A percentile compares a stretch with the other conserved stretches of the same genome.
Conservation (phyloP, 2,888 invertebrate species). For the Drosophila flavopinicola region DNA sequence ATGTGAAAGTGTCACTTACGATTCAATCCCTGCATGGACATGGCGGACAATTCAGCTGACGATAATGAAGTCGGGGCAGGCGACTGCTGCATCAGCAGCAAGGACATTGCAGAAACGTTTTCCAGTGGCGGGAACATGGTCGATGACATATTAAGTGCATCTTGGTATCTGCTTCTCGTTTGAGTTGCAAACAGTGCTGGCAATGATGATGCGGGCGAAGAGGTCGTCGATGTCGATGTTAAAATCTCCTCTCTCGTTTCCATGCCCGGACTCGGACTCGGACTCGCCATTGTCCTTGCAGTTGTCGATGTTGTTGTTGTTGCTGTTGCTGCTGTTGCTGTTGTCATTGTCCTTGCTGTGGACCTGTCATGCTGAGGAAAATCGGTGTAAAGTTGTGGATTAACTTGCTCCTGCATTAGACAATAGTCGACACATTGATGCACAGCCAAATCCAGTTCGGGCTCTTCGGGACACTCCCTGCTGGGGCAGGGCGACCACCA, state of each 20-base stretch:
- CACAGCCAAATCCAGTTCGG: slow-evolving; percentile 89
- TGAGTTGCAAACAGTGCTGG: slow-evolving; percentile 72
- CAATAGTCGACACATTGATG: slow-evolving; percentile 91
- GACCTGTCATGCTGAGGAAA: slow-evolving; percentile 61
- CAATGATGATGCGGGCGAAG: slow-evolving; percentile 72
- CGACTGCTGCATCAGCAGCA: slow-evolving; percentile 39
- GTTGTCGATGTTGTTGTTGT: slow-evolving; percentile 62
- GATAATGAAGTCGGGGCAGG: slow-evolving; percentile 49
- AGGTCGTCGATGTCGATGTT: slow-evolving; percentile 68
- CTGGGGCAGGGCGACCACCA: slow-evolving; percentile 94
- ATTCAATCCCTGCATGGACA: slow-evolving; percentile 83
- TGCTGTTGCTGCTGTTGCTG: slow-evolving; percentile 34
- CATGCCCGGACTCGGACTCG: slow-evolving; percentile 16
- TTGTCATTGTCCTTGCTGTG: slow-evolving; percentile 62
- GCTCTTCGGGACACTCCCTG: slow-evolving; percentile 90
- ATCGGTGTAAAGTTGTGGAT: slow-evolving; percentile 75
- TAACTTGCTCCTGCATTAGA: slow-evolving; percentile 85
- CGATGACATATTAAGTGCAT: slow-evolving; percentile 84
- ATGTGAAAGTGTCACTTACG: slow-evolving; percentile 77
- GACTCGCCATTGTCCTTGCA: slow-evolving; percentile 8
- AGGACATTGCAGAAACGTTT: slow-evolving; percentile 60
- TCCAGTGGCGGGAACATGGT: slow-evolving; percentile 82
- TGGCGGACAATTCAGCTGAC: slow-evolving; percentile 71
- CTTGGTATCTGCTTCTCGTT: slow-evolving; percentile 80
- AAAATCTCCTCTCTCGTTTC: slow-evolving; percentile 12